Base-by-base conservation (phyloP, 2,888 invertebrate species). In the Ctena decussata region DNA sequence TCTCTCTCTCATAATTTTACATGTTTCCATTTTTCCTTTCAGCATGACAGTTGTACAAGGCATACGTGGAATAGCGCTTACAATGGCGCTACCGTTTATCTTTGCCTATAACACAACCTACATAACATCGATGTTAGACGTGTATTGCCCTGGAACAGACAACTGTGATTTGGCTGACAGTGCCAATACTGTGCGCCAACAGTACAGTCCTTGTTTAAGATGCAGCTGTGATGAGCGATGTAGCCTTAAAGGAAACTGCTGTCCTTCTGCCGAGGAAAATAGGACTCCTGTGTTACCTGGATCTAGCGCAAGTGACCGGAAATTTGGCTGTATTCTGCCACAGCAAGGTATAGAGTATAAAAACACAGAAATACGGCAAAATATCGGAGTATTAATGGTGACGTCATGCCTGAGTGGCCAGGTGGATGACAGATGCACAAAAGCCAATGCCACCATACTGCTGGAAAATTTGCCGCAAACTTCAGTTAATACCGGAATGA, bases 361-460 rank as follows among this genome's bases (percentile, higher is more conserved):
- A 21, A 12, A 24, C 8, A 5, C 12, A 12, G 6, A 57, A 27
- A 18, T 35, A 15, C 11, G 18, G 35, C 11, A 65, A 2, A 30
- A 32, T 5, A 32, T 32, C 11, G 78, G 78, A 12, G 53, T 78
- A 8, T 70, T 39, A 12, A 78, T 78, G 78, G 70, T 78, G 21
- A 1, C 49, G 12, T 35, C 49, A 44, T 78, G 78, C 27, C 2
- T 32, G 39, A 74, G 21, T 32, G 39, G 18, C 0, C 41, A 24
- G 3, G 72, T 75, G 15, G 85, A 84, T n/a, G 70, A 75, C 1
- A 77, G 84, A 5, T 88, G 88, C 70, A 37, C 37, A 6, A 35
- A 53, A 1, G 77, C 85, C 30, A 70, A 84, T 46, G 39, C 46
- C 27, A 53, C 69, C 6, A 30, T 32, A 18, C 27, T 86, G 41